A percentile compares a stretch with the other conserved stretches of the same genome.
phyloP scores from a whole-genome alignment of 2,113 vertebrate species.

The Chrysochloris asiatica region DNA sequence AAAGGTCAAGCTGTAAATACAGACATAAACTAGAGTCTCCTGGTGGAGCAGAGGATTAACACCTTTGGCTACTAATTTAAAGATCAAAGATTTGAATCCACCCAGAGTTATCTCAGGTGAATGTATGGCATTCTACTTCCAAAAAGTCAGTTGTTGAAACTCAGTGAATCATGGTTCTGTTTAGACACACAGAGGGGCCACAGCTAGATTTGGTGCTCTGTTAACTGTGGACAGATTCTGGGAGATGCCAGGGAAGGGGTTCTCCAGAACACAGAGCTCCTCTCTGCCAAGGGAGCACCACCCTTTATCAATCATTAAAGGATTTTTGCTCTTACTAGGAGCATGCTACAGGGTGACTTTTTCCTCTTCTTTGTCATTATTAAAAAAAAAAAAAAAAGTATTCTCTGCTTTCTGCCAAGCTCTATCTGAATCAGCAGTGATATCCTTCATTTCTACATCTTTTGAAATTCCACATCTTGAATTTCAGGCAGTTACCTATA shows the following conservation, averaged over 20 bases:
- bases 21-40: neutral
- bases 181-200: too few species aligned
- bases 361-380: neutral
- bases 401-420: too few species aligned
- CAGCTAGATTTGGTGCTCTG: neutral
- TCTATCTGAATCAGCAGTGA: too few species aligned
- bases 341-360: neutral
- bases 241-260: accelerated
- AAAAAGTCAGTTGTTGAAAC: neutral
- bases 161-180: neutral
- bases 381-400: constrained; percentile 1
- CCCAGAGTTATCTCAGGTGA: neutral
- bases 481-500: too few species aligned
- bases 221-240: neutral
- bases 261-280: neutral
- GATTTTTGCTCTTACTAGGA: neutral
- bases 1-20: neutral
- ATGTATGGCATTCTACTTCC: neutral
- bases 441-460: too few species aligned
- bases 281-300: neutral
- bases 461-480: too few species aligned
- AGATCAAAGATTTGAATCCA: neutral
- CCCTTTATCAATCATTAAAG: neutral
- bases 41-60: neutral
- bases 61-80: neutral